Evolutionary conservation across 2,113 vertebrate genomes (phyloP), one percentile per base, ranked within the genome.

Genomic region (Neodon shergylaensis): DNA sequence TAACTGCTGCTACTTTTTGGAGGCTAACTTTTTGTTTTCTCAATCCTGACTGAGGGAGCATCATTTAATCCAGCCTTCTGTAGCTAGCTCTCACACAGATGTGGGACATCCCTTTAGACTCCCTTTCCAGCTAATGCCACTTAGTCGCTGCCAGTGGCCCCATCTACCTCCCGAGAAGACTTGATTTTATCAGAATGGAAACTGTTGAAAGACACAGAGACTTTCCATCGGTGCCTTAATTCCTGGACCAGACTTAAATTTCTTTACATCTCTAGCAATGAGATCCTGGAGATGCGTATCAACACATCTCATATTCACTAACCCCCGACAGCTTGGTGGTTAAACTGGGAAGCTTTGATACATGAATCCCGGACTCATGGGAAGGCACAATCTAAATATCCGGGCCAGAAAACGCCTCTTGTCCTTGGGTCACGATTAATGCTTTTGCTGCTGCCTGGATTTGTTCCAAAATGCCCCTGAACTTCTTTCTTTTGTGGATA

Each of bases 131-230:
- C 72, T 66, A 66, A 1, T 47, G 4, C 26, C 9, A 21, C 26
- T 61, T 12, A 52, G 31, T 11, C 33, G 9, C 42, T 36, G 0
- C 79, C 88, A 10, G 36, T 47, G 36, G 21, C 31, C 39, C 4
- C 1, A 36, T 49, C 16, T 24, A 44, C 86, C 52, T 76, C 26
- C 76, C 17, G 0, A 22, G 24, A 52, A 73, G 49, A 63, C 42
- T 81, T 58, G 44, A 78, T 94, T 92, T 93, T 70, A 88, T 91
- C 87, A 88, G 44, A 93, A 88, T 93, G 52, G 81, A 96, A 97
- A 61, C 84, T 70, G 96, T 91, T 93, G 95, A 97, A 89, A 97
- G 96, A 96, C 28, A 83, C 0, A 61, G 42, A 95, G 66, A 83
- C 39, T 81, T 89, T 31, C 44, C 73, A 88, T 44, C 81, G 36